Percentiles rank a stretch among this genome's conserved stretches.
These are phyloP conservation scores for Megaceryle alcyon DNA, from an alignment of 2,797 vertebrate genomes.

Conservation along the genomic window DNA sequence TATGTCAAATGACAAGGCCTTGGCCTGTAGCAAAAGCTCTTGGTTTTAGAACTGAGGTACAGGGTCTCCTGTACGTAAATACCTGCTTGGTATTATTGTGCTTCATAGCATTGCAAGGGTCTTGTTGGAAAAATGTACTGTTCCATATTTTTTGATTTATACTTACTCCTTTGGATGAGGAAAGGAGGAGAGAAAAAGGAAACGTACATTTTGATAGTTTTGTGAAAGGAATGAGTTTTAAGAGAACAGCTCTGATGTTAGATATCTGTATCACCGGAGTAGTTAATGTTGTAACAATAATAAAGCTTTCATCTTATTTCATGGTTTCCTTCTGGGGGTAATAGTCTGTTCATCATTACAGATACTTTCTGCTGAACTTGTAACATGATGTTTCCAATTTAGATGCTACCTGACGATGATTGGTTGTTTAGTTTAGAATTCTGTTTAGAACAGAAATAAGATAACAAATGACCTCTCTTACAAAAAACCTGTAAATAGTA, in stretches of 20 bases:
- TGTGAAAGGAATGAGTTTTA: not conserved
- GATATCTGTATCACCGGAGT: not conserved
- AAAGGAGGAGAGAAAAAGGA: not conserved
- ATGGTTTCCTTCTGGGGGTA: not conserved
- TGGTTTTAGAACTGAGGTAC: not conserved
- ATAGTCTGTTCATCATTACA: not conserved
- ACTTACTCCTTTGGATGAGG: not conserved
- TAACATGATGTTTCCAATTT: not conserved
- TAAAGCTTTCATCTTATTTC: not conserved
- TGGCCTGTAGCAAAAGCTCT: not conserved
- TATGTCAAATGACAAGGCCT: not conserved
- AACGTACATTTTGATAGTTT: not conserved
- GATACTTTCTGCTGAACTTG: not conserved
- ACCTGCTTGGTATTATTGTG: not conserved
- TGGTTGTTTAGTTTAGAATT: not conserved
- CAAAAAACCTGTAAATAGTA: not conserved
- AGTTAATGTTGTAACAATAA: not conserved
- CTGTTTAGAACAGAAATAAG: not conserved
- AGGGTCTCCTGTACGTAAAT: not conserved
- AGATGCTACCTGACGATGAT: not conserved
- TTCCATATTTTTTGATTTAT: not conserved
- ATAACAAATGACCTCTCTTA: not conserved
- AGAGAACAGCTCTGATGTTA: not conserved
- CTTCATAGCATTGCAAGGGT: not conserved
- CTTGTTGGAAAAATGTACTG: not conserved